Evolutionary conservation across 2,888 invertebrate genomes (phyloP).

Genomic region (Xestia c-nigrum): DNA sequence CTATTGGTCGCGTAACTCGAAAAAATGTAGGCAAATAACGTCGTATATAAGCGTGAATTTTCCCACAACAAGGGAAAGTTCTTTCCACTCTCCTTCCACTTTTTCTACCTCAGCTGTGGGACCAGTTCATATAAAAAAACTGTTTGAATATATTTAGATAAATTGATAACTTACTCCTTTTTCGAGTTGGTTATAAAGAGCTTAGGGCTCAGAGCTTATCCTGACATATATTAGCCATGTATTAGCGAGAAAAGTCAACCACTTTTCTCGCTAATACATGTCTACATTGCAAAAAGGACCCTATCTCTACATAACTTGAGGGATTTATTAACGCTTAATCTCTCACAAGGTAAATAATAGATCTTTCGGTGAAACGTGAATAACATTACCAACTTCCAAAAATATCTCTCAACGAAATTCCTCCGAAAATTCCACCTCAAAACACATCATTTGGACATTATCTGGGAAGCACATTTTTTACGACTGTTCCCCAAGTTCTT

Average conservation of each 20-base stretch:
- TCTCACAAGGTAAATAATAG: background rate
- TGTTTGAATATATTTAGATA: no score
- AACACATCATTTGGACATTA: constrained; percentile 79
- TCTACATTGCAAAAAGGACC: background rate
- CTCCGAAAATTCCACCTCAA: constrained; percentile 59
- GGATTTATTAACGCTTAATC: background rate
- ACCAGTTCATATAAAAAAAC: no score
- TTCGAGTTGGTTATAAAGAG: no score
- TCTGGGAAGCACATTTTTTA: constrained; percentile 79
- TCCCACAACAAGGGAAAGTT: background rate
- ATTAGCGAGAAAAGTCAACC: no score
- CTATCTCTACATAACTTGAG: background rate
- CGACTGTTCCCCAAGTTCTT: constrained; percentile 81
- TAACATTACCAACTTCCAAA: background rate
- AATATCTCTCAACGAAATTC: background rate
- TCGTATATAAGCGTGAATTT: background rate
- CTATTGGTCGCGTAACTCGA: no score
- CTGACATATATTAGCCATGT: no score
- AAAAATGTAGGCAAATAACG: no score
- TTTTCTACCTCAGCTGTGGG: background rate
- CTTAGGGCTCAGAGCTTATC: no score
- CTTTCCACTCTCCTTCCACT: no score
- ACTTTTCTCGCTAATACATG: background rate
- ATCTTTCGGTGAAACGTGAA: background rate
- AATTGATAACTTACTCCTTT: no score